A percentile compares a stretch with the other conserved stretches of the same genome.
These are phyloP conservation scores for Palythoa grandis DNA, from an alignment of 92 coral and sea anemone species.

Conservation along the genomic window DNA sequence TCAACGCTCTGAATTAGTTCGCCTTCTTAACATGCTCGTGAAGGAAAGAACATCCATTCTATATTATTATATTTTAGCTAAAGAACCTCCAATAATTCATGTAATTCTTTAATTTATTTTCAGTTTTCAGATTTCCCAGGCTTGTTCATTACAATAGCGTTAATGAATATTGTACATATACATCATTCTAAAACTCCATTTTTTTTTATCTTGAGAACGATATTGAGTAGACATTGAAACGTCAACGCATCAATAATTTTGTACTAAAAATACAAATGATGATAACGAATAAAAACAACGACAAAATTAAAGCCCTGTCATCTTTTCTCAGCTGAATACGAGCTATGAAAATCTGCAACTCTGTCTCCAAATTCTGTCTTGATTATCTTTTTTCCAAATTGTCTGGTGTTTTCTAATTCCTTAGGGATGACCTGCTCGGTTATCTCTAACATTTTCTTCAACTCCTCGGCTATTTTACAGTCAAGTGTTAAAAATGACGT, in stretches of 20 bases:
- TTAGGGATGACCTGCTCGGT: conserved; percentile 88
- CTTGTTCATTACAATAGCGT: too few relatives aligned
- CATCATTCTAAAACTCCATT: too few relatives aligned
- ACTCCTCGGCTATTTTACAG: conserved; percentile 91
- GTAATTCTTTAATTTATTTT: too few relatives aligned
- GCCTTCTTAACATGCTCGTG: too few relatives aligned
- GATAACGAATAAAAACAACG: background rate
- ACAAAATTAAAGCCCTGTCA: background rate
- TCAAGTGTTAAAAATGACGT: conserved; percentile 93
- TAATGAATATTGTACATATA: too few relatives aligned
- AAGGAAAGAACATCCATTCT: too few relatives aligned
- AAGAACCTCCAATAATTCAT: too few relatives aligned
- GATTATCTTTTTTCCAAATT: conserved; percentile 92
- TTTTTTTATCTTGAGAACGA: too few relatives aligned
- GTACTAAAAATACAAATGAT: background rate
- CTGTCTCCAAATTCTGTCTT: conserved; percentile 96
- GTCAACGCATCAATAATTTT: background rate
- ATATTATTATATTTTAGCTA: too few relatives aligned
- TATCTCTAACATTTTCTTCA: conserved; percentile 86
- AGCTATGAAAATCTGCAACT: conserved; percentile 51
- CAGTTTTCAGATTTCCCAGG: too few relatives aligned
- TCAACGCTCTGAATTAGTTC: too few relatives aligned
- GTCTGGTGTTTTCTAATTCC: conserved; percentile 86
- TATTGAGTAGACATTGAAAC: too few relatives aligned
- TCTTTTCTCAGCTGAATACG: conserved; percentile 7